Evolutionary conservation across 2,113 vertebrate genomes (phyloP).

Genomic region (Nyctereutes procyonoides): DNA sequence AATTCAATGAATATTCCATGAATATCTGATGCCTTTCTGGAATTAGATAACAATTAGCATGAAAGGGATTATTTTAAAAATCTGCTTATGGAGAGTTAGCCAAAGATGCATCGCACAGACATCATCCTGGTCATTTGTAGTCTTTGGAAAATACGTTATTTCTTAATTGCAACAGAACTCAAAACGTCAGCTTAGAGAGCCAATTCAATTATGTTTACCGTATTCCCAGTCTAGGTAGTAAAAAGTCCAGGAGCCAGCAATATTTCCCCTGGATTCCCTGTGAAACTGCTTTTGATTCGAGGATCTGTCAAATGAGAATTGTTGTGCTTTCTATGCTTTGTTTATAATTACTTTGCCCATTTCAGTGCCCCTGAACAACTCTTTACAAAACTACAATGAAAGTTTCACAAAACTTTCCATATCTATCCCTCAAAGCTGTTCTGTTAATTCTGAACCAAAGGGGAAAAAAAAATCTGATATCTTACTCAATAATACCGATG

Average conservation of each 20-base stretch:
- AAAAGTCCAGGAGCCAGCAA: neutral
- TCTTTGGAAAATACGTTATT: neutral
- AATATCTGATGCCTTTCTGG: neutral
- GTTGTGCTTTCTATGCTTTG: neutral
- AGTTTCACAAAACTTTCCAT: neutral
- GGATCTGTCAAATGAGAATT: neutral
- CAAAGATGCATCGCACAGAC: neutral
- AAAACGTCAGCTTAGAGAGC: slow-evolving; percentile 2
- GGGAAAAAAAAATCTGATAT: neutral
- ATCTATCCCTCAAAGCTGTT: neutral
- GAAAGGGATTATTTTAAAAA: neutral
- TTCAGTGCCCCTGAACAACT: neutral
- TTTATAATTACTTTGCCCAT: slow-evolving; percentile 50
- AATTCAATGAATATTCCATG: neutral
- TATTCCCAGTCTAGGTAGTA: neutral
- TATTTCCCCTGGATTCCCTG: neutral
- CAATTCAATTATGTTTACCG: slow-evolving; percentile 16
- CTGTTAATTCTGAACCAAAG: slow-evolving; percentile 41
- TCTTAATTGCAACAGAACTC: slow-evolving; percentile 16
- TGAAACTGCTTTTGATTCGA: neutral
- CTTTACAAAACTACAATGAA: neutral
- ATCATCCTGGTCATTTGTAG: neutral
- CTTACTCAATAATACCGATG: neutral
- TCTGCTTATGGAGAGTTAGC: neutral
- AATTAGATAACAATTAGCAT: neutral